phyloP scores from a whole-genome alignment of 2,797 vertebrate genomes.

The Malacoctenus gilli region DNA sequence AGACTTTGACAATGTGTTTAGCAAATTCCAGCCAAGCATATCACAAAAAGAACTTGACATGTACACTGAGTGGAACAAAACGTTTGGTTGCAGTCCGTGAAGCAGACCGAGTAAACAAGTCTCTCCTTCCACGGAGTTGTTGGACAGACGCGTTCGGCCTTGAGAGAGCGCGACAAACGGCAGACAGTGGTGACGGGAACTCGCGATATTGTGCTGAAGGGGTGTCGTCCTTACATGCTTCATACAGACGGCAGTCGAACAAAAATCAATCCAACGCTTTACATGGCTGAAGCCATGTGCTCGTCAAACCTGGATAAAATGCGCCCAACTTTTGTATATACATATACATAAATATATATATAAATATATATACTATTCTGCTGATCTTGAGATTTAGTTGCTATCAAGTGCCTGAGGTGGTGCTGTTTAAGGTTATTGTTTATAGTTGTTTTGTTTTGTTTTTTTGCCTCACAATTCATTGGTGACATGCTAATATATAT shows the following conservation, averaged over 20 bases:
- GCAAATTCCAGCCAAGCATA: constrained; percentile 99
- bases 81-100: constrained; percentile 99
- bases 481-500: constrained; percentile 94
- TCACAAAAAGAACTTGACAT: constrained; percentile 99
- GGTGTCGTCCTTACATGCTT: constrained; percentile 83
- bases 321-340: constrained; percentile 84
- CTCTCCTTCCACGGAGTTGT: constrained; percentile 77
- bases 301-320: constrained; percentile 85
- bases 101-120: constrained; percentile 50
- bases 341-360: constrained; percentile 61
- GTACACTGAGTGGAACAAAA: constrained; percentile 99
- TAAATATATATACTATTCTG: constrained; percentile 90
- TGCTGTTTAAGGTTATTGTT: constrained; percentile 89
- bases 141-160: constrained; percentile 81
- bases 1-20: constrained; percentile 99
- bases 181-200: constrained; percentile 81
- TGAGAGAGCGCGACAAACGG: constrained; percentile 82
- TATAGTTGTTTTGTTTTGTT: constrained; percentile 87
- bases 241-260: constrained; percentile 82
- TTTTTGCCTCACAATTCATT: constrained; percentile 97
- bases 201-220: no score
- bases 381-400: constrained; percentile 99
- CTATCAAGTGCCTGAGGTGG: constrained; percentile 99
- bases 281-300: constrained; percentile 83
- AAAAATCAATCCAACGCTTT: constrained; percentile 84